Conservation (phyloP, 2,113 vertebrate species). For the Anarrhichthys ocellatus region DNA sequence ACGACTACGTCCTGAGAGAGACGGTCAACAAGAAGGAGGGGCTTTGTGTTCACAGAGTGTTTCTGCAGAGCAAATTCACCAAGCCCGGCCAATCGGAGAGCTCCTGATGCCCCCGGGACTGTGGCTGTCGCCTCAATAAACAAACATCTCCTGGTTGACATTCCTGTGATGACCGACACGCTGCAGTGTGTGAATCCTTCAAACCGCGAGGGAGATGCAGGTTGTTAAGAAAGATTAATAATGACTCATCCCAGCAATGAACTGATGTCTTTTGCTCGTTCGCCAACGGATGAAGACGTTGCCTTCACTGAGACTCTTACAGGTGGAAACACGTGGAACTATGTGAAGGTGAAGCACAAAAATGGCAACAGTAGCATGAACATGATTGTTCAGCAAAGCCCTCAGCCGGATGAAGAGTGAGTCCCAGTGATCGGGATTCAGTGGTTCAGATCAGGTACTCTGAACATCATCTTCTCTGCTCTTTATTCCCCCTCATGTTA, state of each 20-base stretch:
- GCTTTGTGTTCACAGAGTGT: constrained; percentile 90
- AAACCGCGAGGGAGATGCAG: neutral
- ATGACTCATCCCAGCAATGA: neutral
- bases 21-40: constrained; percentile 97
- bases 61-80: constrained; percentile 95
- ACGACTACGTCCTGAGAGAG: constrained; percentile 92
- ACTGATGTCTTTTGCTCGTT: neutral
- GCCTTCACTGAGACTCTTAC: neutral
- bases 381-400: neutral
- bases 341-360: neutral
- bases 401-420: neutral
- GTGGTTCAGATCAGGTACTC: neutral
- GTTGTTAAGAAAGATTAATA: neutral
- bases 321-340: neutral
- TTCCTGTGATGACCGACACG: no score
- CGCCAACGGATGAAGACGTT: neutral
- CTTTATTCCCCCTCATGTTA: neutral
- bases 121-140: neutral
- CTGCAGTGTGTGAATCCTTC: neutral
- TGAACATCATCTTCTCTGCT: neutral
- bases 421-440: neutral
- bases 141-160: neutral
- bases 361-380: no score
- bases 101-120: constrained; percentile 9
- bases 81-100: constrained; percentile 76